Conservation (phyloP, 2,888 invertebrate species). For the Acleris sparsana region DNA sequence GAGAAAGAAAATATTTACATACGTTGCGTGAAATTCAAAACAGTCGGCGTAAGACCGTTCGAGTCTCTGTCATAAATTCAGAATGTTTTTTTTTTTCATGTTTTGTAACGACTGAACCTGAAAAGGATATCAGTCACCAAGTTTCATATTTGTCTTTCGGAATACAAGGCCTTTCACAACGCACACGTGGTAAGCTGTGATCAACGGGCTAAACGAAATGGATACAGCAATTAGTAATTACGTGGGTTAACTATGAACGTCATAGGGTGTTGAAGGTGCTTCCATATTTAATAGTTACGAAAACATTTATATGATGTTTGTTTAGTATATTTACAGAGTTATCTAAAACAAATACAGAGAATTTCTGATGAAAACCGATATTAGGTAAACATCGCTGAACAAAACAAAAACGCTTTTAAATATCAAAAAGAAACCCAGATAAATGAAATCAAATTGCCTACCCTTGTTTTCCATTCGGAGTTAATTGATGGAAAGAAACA, state of each 20-base stretch:
- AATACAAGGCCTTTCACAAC: no score
- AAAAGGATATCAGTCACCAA: no score
- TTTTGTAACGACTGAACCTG: no score
- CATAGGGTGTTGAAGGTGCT: conserved; percentile 16
- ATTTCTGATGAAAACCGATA: neutral
- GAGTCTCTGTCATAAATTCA: no score
- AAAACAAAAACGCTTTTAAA: neutral
- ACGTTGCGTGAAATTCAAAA: no score
- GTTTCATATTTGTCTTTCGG: no score
- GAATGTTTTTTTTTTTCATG: no score
- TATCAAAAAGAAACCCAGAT: conserved; percentile 12
- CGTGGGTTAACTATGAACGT: conserved; percentile 9
- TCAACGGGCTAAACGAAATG: conserved; percentile 20
- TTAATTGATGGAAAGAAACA: conserved; percentile 37
- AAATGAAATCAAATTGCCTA: conserved; percentile 31
- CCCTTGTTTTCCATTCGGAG: conserved; percentile 33
- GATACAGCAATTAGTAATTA: conserved; percentile 23
- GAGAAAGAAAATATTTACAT: no score
- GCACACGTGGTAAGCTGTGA: neutral
- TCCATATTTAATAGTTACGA: conserved; percentile 18
- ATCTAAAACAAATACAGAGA: no score
- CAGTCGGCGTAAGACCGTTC: no score
- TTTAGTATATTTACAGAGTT: neutral
- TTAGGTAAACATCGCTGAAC: neutral
- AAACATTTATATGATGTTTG: conserved; percentile 1